Percentiles rank a stretch among this genome's conserved stretches.
Evolutionary conservation across 1,140 invertebrate genomes (phyloP).

Genomic region (Onthophagus taurus): DNA sequence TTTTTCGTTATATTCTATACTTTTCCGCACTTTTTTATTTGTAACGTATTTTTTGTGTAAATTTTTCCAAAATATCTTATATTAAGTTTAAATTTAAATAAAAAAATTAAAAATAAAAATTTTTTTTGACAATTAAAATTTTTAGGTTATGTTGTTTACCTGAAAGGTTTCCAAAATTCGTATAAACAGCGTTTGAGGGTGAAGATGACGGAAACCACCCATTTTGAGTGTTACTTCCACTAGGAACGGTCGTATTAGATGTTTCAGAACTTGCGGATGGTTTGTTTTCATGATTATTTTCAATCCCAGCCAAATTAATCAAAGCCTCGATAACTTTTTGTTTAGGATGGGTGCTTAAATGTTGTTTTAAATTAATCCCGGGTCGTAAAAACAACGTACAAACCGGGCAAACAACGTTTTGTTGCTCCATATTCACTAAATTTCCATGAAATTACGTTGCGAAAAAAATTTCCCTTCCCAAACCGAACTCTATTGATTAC

Average conservation of each 20-base stretch:
- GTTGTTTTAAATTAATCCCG: slow-evolving; percentile 67
- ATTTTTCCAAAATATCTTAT: no score
- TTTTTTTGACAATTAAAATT: no score
- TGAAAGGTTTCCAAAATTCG: slow-evolving; percentile 8
- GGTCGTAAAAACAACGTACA: slow-evolving; percentile 72
- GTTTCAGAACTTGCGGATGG: neutral
- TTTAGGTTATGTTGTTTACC: no score
- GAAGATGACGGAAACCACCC: neutral
- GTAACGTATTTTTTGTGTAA: no score
- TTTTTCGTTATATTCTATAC: no score
- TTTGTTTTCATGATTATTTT: slow-evolving; percentile 3
- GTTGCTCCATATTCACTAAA: slow-evolving; percentile 30
- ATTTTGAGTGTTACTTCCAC: neutral
- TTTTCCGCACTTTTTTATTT: no score
- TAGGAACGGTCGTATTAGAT: neutral
- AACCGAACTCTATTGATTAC: no score
- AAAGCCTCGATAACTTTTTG: slow-evolving; percentile 78
- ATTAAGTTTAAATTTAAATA: no score
- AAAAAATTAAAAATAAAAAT: no score
- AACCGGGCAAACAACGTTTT: slow-evolving; percentile 57
- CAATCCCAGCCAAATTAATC: slow-evolving; percentile 38
- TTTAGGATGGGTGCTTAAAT: slow-evolving; percentile 75
- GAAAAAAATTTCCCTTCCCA: no score
- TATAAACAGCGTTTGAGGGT: slow-evolving; percentile 7
- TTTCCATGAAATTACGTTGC: no score